Conservation (phyloP, 1,140 invertebrate genomes). For the Pseudomyrmex pallidus region DNA sequence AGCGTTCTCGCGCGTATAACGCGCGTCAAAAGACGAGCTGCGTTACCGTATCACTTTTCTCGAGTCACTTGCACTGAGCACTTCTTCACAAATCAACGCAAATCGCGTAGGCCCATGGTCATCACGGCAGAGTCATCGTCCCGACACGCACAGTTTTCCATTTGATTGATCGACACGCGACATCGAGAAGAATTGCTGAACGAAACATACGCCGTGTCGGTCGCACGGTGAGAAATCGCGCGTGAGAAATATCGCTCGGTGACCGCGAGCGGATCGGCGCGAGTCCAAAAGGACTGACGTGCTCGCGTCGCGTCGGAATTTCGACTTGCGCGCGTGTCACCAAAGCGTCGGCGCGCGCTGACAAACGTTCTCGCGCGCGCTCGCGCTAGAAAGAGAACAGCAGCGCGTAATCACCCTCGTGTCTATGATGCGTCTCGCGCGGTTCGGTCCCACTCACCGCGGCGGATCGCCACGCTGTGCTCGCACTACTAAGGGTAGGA, state of each 20-base stretch:
- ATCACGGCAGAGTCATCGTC: background rate
- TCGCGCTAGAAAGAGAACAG: constrained; percentile 23
- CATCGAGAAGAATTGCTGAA: background rate
- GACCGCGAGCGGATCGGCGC: background rate
- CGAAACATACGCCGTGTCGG: too few species aligned
- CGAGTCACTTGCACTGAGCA: constrained; percentile 64
- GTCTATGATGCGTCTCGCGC: constrained; percentile 63
- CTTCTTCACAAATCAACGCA: constrained; percentile 20
- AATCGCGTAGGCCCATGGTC: background rate
- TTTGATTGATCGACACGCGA: background rate
- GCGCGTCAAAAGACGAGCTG: constrained; percentile 47
- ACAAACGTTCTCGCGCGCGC: constrained; percentile 5
- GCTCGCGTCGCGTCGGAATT: constrained; percentile 41
- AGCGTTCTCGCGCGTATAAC: constrained; percentile 60
- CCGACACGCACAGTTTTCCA: background rate
- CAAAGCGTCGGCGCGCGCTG: constrained; percentile 45
- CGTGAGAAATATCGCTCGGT: background rate
- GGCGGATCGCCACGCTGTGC: constrained; percentile 74
- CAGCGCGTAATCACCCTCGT: constrained; percentile 40
- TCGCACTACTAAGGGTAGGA: constrained; percentile 76
- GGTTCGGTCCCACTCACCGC: constrained; percentile 68
- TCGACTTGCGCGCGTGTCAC: constrained; percentile 50
- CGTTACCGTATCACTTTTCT: constrained; percentile 57
- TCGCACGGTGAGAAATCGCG: background rate
- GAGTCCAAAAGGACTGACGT: background rate